These are phyloP conservation scores for Lasiurus borealis DNA, from an alignment of 2,113 vertebrate species.

Conservation along the genomic window DNA sequence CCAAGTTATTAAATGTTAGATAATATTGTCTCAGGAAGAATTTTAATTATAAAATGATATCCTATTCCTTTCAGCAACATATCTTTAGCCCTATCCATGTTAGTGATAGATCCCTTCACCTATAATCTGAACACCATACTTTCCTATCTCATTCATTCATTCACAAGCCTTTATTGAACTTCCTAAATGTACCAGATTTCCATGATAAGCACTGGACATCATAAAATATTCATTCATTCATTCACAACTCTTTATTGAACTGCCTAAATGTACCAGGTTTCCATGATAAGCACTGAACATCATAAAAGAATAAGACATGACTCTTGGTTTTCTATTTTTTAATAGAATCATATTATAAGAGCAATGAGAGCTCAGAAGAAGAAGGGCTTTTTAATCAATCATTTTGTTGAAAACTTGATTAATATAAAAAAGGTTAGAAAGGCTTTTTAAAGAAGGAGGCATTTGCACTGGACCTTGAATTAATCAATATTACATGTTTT, in stretches of 20 bases:
- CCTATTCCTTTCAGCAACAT: not conserved
- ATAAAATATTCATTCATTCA: slow-evolving; percentile 16
- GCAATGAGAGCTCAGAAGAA: slow-evolving; percentile 6
- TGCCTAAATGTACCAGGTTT: not conserved
- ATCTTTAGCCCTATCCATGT: not conserved
- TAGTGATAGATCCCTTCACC: not conserved
- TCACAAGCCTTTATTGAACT: not conserved
- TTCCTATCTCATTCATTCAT: not conserved
- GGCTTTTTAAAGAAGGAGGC: slow-evolving; percentile 27
- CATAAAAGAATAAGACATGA: slow-evolving; percentile 24
- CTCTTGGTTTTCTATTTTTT: slow-evolving; percentile 28
- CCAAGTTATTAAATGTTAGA: not conserved
- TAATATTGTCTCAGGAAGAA: not conserved
- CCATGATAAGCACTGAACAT: not conserved
- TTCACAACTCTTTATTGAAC: not conserved
- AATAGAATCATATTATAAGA: slow-evolving; percentile 22
- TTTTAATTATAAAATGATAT: slow-evolving; percentile 20
- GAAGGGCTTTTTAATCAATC: not conserved
- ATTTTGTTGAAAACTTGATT: slow-evolving; percentile 51
- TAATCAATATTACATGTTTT: slow-evolving; percentile 42
- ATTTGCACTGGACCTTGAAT: slow-evolving; percentile 29
- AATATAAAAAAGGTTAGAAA: slow-evolving; percentile 11
- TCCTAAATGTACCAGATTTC: not conserved
- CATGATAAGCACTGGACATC: not conserved
- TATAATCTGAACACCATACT: not conserved